phyloP scores from a whole-genome alignment of 2,888 invertebrate species.

The Tinea pellionella region DNA sequence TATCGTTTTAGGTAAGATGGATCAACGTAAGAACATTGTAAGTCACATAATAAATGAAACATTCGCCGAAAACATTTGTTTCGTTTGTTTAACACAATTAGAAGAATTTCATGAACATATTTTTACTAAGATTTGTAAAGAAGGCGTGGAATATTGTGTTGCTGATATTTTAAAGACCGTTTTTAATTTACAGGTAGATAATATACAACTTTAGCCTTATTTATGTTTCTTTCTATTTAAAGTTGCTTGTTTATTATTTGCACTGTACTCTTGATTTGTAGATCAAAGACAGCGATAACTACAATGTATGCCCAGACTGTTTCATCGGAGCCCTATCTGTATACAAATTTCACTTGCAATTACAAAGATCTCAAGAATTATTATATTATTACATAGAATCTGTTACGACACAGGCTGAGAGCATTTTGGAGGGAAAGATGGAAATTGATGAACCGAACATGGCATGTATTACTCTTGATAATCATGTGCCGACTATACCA shows the following conservation, averaged over 20 bases:
- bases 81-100: conserved; percentile 41
- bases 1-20: not conserved
- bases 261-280: conserved; percentile 21
- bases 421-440: conserved; percentile 22
- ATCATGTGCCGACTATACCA: conserved; percentile 22
- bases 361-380: conserved; percentile 35
- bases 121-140: conserved; percentile 44
- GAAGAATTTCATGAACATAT: conserved; percentile 37
- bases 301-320: conserved; percentile 42
- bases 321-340: conserved; percentile 37
- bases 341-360: conserved; percentile 41
- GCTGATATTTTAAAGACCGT: conserved; percentile 27
- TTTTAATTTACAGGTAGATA: not conserved
- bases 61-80: conserved; percentile 39
- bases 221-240: no score
- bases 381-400: conserved; percentile 37
- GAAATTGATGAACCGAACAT: conserved; percentile 21
- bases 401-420: conserved; percentile 29
- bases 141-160: conserved; percentile 41
- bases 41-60: conserved; percentile 47
- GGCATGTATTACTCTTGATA: conserved; percentile 38
- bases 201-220: not conserved
- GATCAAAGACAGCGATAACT: conserved; percentile 33
- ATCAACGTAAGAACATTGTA: conserved; percentile 28
- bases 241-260: no score